Base-by-base conservation (phyloP, 2,888 invertebrate genomes). In the Graphium colonna region DNA sequence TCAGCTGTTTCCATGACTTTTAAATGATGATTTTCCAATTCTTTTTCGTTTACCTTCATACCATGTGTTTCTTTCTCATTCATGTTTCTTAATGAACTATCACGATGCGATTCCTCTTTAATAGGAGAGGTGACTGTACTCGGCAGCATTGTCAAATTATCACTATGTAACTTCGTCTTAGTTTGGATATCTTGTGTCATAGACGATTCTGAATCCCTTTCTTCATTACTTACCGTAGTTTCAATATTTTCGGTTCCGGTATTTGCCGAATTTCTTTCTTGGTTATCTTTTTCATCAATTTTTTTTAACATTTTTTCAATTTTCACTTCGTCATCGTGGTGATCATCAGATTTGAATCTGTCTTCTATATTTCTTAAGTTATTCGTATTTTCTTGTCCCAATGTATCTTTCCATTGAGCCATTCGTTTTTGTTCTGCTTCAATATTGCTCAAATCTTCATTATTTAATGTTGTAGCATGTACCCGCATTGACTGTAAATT, bases 341-440 rank as follows among this genome's bases (percentile, higher is more conserved):
- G 57, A n/a, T 52, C 52, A 15, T 60, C 63, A 8, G 56, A 18
- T 61, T 71, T 77, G 26, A 85, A 81, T 59, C 73, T 75, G 41
- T 87, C 79, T 67, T 86, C 84, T 42, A 86, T 80, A 58, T 80
- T 83, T 64, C 58, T 77, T 0, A 71, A 80, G 13, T 79, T 72
- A 62, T 82, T 81, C 39, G 72, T 64, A 62, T 82, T 77, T 57
- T 69, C 77, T 38, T 81, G 73, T 15, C 76, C 65, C 12, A 79
- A 69, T 4, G 79, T 77, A 60, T 79, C 73, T 61, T 84, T 82
- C 87, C 87, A 88, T 59, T 81, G 75, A 16, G 75, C 71, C 62
- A 80, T 65, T 62, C 73, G 73, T 62, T 77, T 73, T 61, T 79
- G 74, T 51, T 80, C 78, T 0, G 73, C 64, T 58, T 73, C 70